phyloP scores from a whole-genome alignment of 2,797 vertebrate species.

The Rhinogobio ventralis region DNA sequence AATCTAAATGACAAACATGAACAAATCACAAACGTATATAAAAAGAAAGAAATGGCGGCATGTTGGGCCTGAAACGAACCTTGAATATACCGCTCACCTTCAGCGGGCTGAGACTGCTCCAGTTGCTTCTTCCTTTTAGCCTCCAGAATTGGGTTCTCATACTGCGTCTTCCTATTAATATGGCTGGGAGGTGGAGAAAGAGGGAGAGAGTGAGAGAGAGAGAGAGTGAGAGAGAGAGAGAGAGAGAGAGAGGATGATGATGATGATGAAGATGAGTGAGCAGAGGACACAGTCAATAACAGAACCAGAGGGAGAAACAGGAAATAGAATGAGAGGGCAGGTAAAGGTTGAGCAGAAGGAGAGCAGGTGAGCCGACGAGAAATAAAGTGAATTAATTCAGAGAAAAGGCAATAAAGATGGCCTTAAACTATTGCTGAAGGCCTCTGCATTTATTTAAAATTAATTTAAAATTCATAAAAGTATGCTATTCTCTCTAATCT shows the following conservation, averaged over 20 bases:
- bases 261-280: constrained; percentile 4
- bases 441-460: constrained; percentile 15
- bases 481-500: constrained; percentile 9
- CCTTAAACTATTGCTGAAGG: constrained; percentile 24
- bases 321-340: constrained; percentile 21
- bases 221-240: constrained; percentile 5
- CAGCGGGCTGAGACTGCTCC: constrained; percentile 88
- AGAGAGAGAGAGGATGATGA: too few species aligned
- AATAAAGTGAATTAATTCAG: constrained; percentile 47
- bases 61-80: constrained; percentile 73
- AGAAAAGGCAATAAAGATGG: constrained; percentile 17
- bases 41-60: constrained; percentile 73
- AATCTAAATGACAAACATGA: constrained; percentile 20
- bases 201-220: background rate
- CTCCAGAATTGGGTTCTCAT: constrained; percentile 96
- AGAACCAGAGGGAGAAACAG: constrained; percentile 20
- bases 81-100: constrained; percentile 82
- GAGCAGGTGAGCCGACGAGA: constrained; percentile 33
- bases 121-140: constrained; percentile 96
- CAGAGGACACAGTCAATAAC: constrained; percentile 30
- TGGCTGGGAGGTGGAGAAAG: constrained; percentile 79
- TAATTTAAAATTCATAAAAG: constrained; percentile 30
- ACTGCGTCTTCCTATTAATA: constrained; percentile 99
- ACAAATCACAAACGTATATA: constrained; percentile 34
- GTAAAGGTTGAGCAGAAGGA: constrained; percentile 12